Evolutionary conservation across 2,888 invertebrate species (phyloP).

Genomic region (Scaptomyza reducta): DNA sequence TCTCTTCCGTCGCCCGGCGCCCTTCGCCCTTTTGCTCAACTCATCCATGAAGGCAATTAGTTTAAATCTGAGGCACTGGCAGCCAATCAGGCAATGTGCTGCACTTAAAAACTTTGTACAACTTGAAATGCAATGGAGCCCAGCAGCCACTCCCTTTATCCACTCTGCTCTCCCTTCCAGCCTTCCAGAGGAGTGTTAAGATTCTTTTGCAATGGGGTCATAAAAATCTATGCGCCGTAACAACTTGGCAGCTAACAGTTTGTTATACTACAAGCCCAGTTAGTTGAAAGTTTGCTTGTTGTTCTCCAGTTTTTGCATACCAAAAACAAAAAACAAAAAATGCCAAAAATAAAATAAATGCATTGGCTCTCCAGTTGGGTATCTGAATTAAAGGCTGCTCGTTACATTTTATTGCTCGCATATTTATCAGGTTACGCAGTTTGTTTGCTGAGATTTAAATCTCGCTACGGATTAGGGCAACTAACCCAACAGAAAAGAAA

Average conservation of each 20-base stretch:
- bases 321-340: constrained; percentile 8
- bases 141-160: background rate
- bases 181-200: constrained; percentile 38
- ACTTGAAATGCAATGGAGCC: constrained; percentile 57
- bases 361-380: constrained; percentile 2
- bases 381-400: constrained; percentile 25
- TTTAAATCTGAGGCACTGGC: constrained; percentile 61
- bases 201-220: constrained; percentile 47
- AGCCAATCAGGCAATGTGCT: constrained; percentile 71
- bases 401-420: constrained; percentile 32
- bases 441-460: constrained; percentile 64
- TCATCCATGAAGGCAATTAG: constrained; percentile 59
- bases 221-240: constrained; percentile 57
- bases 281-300: constrained; percentile 17
- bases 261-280: constrained; percentile 7
- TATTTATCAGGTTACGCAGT: constrained; percentile 57
- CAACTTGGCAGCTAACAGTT: constrained; percentile 58
- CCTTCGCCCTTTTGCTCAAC: background rate
- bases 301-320: constrained; percentile 23
- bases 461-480: constrained; percentile 44
- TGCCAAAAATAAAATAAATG: background rate
- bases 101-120: constrained; percentile 70
- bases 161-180: background rate
- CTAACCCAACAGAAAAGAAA: constrained; percentile 31
- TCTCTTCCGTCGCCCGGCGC: background rate